phyloP scores from a whole-genome alignment of 2,113 vertebrate species.

The Trichechus manatus region DNA sequence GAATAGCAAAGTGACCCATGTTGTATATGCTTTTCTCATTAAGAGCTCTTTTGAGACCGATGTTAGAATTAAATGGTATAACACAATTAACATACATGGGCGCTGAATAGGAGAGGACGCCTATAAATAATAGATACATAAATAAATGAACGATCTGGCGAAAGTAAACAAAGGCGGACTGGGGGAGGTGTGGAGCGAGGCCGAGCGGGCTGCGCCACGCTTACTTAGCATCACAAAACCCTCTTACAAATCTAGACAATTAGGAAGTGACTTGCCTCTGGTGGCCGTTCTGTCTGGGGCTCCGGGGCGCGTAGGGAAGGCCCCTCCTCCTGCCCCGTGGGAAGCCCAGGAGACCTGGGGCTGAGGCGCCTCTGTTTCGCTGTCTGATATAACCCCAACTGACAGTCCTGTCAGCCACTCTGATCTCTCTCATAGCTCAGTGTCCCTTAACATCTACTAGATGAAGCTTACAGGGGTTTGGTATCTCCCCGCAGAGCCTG shows the following conservation, averaged over 20 bases:
- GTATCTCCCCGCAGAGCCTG: conserved; percentile 8
- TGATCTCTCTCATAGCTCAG: conserved; percentile 88
- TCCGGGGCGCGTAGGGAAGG: conserved; percentile 66
- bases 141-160: conserved; percentile 89
- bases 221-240: conserved; percentile 92
- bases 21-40: conserved; percentile 90
- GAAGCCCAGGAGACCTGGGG: conserved; percentile 57
- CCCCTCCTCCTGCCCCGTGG: conserved; percentile 58
- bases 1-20: conserved; percentile 88
- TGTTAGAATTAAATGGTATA: conserved; percentile 90
- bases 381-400: conserved; percentile 87
- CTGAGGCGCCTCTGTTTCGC: neutral
- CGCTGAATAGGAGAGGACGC: conserved; percentile 88
- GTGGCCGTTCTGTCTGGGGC: conserved; percentile 81
- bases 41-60: conserved; percentile 90
- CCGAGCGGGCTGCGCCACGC: conserved; percentile 87
- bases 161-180: conserved; percentile 89
- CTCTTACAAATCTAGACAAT: conserved; percentile 88
- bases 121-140: conserved; percentile 88
- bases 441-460: conserved; percentile 85
- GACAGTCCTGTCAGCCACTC: conserved; percentile 88
- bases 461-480: conserved; percentile 79
- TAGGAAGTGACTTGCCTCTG: conserved; percentile 86
- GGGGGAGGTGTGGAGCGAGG: conserved; percentile 81
- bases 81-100: conserved; percentile 91